These are phyloP conservation scores for Brachionus rubens DNA, from an alignment of 1,140 invertebrate species.

Conservation along the genomic window DNA sequence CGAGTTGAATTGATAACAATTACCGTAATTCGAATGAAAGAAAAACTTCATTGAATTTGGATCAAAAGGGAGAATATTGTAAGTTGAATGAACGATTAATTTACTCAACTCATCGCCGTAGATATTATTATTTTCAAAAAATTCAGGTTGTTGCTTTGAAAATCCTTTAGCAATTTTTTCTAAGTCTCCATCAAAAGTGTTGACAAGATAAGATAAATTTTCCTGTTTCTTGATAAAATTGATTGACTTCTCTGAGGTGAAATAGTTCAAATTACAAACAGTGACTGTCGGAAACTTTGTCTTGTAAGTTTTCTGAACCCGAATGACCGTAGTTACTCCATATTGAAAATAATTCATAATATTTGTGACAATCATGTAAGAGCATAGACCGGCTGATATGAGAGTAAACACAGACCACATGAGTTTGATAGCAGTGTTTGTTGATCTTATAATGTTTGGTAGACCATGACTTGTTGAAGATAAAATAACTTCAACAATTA, in stretches of 20 bases:
- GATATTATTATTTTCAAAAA: neutral
- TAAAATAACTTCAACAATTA: too few relatives aligned
- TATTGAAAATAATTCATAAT: neutral
- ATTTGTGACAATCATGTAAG: neutral
- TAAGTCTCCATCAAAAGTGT: too few relatives aligned
- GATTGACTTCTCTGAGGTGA: neutral
- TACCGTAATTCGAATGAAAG: neutral
- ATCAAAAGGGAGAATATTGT: neutral
- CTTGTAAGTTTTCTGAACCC: neutral
- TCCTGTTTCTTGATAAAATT: neutral
- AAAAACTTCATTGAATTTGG: neutral
- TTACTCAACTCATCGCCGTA: neutral
- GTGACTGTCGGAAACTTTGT: neutral
- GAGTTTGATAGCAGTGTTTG: neutral
- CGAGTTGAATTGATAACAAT: slow-evolving; percentile 27
- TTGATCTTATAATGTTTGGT: neutral
- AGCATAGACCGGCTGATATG: neutral
- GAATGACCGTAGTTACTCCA: neutral
- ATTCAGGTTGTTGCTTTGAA: too few relatives aligned
- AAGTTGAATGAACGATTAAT: neutral
- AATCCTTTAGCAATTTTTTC: too few relatives aligned
- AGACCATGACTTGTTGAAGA: neutral
- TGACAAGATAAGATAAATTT: neutral
- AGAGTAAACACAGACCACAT: neutral
- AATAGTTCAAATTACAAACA: slow-evolving; percentile 5